Conservation (phyloP, 2,888 invertebrate genomes). For the Amblyjoppa fuscipennis region DNA sequence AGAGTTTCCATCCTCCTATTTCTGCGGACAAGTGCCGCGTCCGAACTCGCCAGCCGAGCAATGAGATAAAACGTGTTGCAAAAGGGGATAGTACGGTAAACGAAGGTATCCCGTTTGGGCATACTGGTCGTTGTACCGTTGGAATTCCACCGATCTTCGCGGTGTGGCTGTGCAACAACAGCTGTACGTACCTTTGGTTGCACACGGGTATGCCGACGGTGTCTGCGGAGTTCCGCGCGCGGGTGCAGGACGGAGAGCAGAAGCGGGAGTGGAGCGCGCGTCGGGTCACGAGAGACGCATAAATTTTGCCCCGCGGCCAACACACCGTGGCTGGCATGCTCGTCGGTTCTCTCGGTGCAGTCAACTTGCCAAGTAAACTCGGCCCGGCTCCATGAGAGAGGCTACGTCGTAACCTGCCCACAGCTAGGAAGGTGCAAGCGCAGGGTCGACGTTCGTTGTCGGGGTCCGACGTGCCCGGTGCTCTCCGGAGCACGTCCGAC, state of each 20-base stretch:
- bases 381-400: not conserved
- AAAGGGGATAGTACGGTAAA: constrained; percentile 11
- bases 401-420: not conserved
- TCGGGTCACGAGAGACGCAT: constrained; percentile 52
- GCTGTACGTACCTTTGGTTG: not conserved
- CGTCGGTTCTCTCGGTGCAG: constrained; percentile 33
- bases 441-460: constrained; percentile 30
- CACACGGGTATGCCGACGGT: not conserved
- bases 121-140: constrained; percentile 4
- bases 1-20: constrained; percentile 13
- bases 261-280: constrained; percentile 28
- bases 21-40: not conserved
- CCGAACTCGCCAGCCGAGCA: constrained; percentile 17
- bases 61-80: constrained; percentile 9
- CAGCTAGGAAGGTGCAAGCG: not conserved
- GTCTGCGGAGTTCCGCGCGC: not conserved
- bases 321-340: constrained; percentile 30
- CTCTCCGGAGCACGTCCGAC: constrained; percentile 37
- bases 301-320: constrained; percentile 47
- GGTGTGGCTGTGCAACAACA: constrained; percentile 20
- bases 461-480: constrained; percentile 23
- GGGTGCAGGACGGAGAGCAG: constrained; percentile 4
- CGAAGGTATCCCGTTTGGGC: not conserved
- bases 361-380: constrained; percentile 27
- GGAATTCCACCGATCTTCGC: constrained; percentile 15